Percentiles rank a stretch among this genome's conserved stretches.
phyloP scores from a whole-genome alignment of 2,797 vertebrate species.

The Saxicola maurus region DNA sequence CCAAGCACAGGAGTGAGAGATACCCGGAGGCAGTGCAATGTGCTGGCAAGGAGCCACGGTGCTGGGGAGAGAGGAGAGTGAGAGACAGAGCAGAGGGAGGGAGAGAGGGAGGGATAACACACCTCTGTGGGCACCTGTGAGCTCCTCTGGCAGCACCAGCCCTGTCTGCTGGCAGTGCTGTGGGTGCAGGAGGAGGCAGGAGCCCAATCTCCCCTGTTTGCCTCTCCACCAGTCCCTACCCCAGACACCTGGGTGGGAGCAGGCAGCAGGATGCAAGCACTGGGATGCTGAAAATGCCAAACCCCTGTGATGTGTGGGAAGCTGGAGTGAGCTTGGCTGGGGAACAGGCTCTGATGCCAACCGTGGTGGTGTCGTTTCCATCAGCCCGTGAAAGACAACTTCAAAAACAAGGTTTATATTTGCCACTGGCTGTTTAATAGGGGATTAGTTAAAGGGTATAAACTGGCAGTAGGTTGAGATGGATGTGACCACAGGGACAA shows the following conservation, averaged over 20 bases:
- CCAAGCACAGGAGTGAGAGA: constrained; percentile 30
- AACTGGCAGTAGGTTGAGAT: constrained; percentile 40
- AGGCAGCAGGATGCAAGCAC: background rate
- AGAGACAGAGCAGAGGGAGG: background rate
- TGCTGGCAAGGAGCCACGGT: constrained; percentile 14
- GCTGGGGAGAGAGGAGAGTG: background rate
- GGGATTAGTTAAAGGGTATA: constrained; percentile 28
- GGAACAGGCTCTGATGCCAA: background rate
- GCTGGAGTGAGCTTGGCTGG: background rate
- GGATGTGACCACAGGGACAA: constrained; percentile 5
- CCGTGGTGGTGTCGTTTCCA: background rate
- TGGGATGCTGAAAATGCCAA: background rate
- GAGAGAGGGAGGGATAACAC: background rate
- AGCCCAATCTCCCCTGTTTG: fast-evolving
- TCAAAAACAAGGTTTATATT: constrained; percentile 44
- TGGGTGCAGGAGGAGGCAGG: background rate
- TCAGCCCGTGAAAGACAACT: constrained; percentile 44
- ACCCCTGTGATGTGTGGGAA: background rate
- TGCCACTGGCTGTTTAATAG: constrained; percentile 19
- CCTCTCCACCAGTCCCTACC: background rate
- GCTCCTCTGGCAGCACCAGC: background rate
- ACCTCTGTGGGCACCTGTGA: background rate
- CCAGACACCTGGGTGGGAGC: background rate
- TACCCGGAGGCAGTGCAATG: background rate
- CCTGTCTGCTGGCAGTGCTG: no score